phyloP scores from a whole-genome alignment of 2,113 vertebrate genomes.

The Synchiropus splendidus region DNA sequence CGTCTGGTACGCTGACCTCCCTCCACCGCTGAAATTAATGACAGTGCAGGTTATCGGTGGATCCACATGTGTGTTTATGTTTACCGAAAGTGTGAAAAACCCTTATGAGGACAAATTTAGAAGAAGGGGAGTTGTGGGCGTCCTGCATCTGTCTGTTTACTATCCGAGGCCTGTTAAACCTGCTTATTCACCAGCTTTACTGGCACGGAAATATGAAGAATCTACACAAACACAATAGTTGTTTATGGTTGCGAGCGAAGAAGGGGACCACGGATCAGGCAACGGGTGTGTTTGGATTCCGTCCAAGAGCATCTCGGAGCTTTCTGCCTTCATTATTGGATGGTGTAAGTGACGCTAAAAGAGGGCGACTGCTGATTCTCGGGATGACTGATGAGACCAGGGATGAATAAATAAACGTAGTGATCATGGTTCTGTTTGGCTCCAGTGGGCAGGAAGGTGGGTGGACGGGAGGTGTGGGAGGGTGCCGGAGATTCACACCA shows the following conservation, averaged over 20 bases:
- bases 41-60: slow-evolving; percentile 44
- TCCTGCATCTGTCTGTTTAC: slow-evolving; percentile 53
- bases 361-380: slow-evolving; percentile 10
- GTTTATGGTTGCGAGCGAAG: too few relatives aligned
- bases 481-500: slow-evolving; percentile 41
- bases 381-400: slow-evolving; percentile 33
- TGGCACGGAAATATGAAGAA: background rate
- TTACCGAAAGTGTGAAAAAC: slow-evolving; percentile 45
- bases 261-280: too few relatives aligned
- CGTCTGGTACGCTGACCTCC: slow-evolving; percentile 49
- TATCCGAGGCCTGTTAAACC: slow-evolving; percentile 18
- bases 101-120: slow-evolving; percentile 45
- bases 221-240: background rate
- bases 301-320: background rate
- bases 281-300: background rate
- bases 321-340: background rate
- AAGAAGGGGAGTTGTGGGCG: slow-evolving; percentile 48
- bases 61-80: slow-evolving; percentile 35
- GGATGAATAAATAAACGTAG: slow-evolving; percentile 17
- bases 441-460: slow-evolving; percentile 34
- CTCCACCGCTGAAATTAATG: slow-evolving; percentile 51
- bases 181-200: slow-evolving; percentile 8
- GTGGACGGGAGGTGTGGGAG: slow-evolving; percentile 60
- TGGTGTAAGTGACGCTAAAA: slow-evolving; percentile 1
- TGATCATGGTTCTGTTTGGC: slow-evolving; percentile 15